Percentiles rank a stretch among this genome's conserved stretches.
These are phyloP conservation scores for Chrysolina americana DNA, from an alignment of 2,888 invertebrate species.

Conservation along the genomic window DNA sequence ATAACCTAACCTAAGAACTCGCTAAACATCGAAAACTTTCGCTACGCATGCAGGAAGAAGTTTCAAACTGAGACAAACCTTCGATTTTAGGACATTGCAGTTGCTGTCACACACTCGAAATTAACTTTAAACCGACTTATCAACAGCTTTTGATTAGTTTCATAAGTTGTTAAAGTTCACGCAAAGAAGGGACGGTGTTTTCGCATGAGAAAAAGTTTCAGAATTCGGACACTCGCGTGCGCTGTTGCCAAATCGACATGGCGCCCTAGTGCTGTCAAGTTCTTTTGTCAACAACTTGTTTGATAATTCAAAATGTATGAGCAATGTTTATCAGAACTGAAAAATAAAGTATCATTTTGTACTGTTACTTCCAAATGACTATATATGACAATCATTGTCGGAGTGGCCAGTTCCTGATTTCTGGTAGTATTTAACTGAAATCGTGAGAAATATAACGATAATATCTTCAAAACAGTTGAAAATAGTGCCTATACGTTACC, in stretches of 20 bases:
- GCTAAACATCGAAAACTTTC: conserved; percentile 56
- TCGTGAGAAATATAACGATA: too few species aligned
- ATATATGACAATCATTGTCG: too few species aligned
- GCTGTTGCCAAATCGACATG: conserved; percentile 32
- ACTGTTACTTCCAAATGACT: too few species aligned
- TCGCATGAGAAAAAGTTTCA: conserved; percentile 65
- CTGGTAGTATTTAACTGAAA: too few species aligned
- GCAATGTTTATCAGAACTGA: too few species aligned
- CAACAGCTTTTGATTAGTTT: conserved; percentile 56
- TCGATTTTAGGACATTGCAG: conserved; percentile 29
- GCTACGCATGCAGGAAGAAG: conserved; percentile 58
- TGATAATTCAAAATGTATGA: too few species aligned
- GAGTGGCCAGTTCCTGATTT: too few species aligned
- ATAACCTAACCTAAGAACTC: conserved; percentile 59
- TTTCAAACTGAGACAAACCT: conserved; percentile 55
- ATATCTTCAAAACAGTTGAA: too few species aligned
- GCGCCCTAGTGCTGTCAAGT: not conserved
- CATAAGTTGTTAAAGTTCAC: conserved; percentile 63
- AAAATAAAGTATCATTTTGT: too few species aligned
- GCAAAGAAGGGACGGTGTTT: conserved; percentile 62
- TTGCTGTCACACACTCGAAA: conserved; percentile 32
- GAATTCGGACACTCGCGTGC: conserved; percentile 43
- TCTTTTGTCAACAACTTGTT: not conserved
- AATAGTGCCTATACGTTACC: too few species aligned
- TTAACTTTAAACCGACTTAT: conserved; percentile 41